Conservation (phyloP, 2,113 vertebrate species). For the Lepisosteus osseus region DNA sequence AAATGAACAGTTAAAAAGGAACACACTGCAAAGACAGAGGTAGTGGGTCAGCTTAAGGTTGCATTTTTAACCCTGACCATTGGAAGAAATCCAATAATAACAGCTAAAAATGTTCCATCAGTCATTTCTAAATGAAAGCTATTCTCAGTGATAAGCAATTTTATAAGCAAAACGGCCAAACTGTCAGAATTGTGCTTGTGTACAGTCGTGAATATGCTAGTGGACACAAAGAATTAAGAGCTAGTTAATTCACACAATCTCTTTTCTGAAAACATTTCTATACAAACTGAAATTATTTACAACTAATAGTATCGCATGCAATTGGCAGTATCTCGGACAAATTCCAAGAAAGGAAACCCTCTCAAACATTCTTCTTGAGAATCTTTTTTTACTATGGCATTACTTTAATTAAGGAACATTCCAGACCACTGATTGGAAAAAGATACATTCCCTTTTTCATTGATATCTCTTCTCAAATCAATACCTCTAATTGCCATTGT, state of each 20-base stretch:
- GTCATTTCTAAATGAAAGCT: not conserved
- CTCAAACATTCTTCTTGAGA: no score
- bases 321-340: no score
- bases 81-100: slow-evolving; percentile 26
- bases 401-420: no score
- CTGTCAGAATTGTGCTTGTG: not conserved
- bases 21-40: no score
- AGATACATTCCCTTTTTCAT: no score
- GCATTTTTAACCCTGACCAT: not conserved
- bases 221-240: slow-evolving; percentile 23
- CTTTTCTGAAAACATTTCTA: slow-evolving; percentile 15
- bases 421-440: no score
- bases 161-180: no score
- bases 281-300: slow-evolving; percentile 3
- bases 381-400: no score
- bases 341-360: no score
- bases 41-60: not conserved
- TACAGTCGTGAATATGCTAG: not conserved
- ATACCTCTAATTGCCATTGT: not conserved
- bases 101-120: slow-evolving; percentile 7
- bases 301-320: slow-evolving; percentile 10
- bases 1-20: no score
- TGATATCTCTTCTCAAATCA: no score
- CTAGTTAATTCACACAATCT: not conserved
- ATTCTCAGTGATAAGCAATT: slow-evolving; percentile 6